These are phyloP conservation scores for Marisa cornuarietis DNA, from an alignment of 1,140 invertebrate genomes.

Conservation along the genomic window DNA sequence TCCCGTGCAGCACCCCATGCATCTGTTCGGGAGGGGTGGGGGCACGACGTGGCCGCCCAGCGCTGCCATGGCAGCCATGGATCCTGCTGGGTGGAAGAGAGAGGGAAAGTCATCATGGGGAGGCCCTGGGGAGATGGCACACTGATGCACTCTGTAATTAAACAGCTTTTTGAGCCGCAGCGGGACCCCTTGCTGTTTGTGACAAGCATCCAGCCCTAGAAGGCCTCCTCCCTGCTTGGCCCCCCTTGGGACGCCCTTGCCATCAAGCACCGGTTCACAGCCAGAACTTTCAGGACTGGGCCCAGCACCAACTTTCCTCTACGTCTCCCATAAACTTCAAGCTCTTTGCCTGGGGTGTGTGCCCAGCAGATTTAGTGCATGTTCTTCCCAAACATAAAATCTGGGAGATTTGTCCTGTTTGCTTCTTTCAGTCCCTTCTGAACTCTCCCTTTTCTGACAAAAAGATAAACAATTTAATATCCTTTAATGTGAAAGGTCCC, in stretches of 20 bases:
- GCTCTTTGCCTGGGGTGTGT: too few relatives aligned
- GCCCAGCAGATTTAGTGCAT: too few relatives aligned
- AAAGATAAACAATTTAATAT: too few relatives aligned
- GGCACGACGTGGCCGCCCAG: not conserved
- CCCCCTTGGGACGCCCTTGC: not conserved
- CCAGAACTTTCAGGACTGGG: too few relatives aligned
- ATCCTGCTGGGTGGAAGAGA: conserved; percentile 24
- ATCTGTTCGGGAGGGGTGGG: conserved; percentile 15
- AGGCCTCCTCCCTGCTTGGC: not conserved
- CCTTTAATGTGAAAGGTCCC: too few relatives aligned
- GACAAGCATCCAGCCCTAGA: conserved; percentile 17
- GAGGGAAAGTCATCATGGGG: conserved; percentile 21
- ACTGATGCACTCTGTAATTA: conserved; percentile 27
- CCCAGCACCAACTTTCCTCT: too few relatives aligned
- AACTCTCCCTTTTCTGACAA: too few relatives aligned
- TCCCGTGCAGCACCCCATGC: conserved; percentile 11
- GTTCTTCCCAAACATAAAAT: too few relatives aligned
- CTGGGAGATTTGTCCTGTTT: too few relatives aligned
- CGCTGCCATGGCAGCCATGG: conserved; percentile 30
- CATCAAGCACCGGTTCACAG: not conserved
- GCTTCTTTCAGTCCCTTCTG: too few relatives aligned
- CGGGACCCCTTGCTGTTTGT: conserved; percentile 24
- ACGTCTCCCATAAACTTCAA: too few relatives aligned
- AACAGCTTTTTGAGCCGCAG: conserved; percentile 22
- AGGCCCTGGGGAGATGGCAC: conserved; percentile 17